Base-by-base conservation (phyloP, 1,140 invertebrate species). In the Leguminivora glycinivorella region DNA sequence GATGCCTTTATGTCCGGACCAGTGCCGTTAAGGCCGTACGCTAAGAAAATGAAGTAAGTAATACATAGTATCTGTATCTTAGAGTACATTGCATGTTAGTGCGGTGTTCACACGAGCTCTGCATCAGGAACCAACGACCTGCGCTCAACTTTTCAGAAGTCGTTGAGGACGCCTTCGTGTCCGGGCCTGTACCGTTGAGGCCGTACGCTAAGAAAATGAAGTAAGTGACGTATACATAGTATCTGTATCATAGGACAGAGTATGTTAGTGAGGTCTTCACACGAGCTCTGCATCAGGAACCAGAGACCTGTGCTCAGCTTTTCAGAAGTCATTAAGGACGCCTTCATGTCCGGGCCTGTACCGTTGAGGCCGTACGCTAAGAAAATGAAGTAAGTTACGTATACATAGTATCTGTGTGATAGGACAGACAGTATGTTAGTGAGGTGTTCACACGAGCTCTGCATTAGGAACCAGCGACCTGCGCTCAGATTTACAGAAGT, bases 81-180 rank as follows among this genome's bases (percentile, higher is more conserved):
- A 29, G 26, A 29, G 26, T 29, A n/a, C n/a, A n/a, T n/a, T n/a
- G n/a, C 88, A 95, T 97, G 90, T 81, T 97, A 83, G 95, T 97
- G 4, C 92, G 92, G 47, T 96, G 95, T 83, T 92, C 95, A 6
- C 94, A 95, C 83, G 95, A 96, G 75, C 85, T 96, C 2, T 95
- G 95, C 79, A 89, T 93, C 24, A 89, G 95, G 71, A 92, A 93
- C 38, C 93, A 95, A 81, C 89, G 93, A 71, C 94, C 95, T 24
- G 90, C 94, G 1, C 81, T 97, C 75, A 94, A 93, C 81, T 97
- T 97, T 83, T 93, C 96, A 0, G 94, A 96, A 79, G 96, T 96
- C 12, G 94, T 95, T 9, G 95, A 95, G 83, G 91, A 92, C 73
- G 93, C 95, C 22, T 96, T 96, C 82, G 88, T 93, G 69, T 94